A percentile compares a stretch with the other conserved stretches of the same genome.
Conservation (phyloP, 2,113 vertebrate genomes). For the Mus musculus region GRCm39 chr8:125415501-125416000, state of each 20-base stretch:
- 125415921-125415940: background rate
- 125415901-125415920: background rate
- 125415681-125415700: slow-evolving; percentile 97
- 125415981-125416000: background rate
- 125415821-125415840: no score
- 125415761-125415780: background rate
- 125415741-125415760: background rate
- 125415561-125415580: fast-evolving
- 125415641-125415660: slow-evolving; percentile 98
- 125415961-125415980: background rate
- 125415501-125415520: background rate
- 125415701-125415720: slow-evolving; percentile 97
- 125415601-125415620: slow-evolving; percentile 96
- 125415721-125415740: slow-evolving; percentile 98
- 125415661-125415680: slow-evolving; percentile 98
- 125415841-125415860: background rate
- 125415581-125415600: slow-evolving; percentile 89
- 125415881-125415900: background rate
- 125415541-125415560: background rate
- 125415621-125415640: slow-evolving; percentile 98
- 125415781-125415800: background rate
- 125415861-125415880: background rate
- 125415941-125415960: background rate
- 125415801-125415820: no score
- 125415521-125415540: background rate